Conservation (phyloP, 2,888 invertebrate genomes). For the Labia minor region DNA sequence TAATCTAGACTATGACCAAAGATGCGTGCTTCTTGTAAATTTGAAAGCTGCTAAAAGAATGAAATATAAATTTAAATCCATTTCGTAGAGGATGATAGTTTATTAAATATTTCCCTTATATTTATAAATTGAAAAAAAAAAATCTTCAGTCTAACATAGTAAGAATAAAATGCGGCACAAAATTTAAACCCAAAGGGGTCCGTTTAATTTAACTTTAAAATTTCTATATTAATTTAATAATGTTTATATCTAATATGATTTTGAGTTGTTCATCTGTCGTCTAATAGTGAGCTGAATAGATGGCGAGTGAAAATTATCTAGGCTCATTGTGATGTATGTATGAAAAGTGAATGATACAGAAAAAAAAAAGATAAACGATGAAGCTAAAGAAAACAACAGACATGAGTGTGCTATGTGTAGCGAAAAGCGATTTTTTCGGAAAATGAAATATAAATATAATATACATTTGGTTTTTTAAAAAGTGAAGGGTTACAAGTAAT, state of each 20-base stretch:
- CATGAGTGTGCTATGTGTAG: neutral
- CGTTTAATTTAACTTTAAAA: neutral
- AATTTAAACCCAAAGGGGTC: neutral
- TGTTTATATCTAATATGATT: neutral
- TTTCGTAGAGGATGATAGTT: neutral
- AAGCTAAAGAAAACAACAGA: constrained; percentile 14
- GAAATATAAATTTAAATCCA: neutral
- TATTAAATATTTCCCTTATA: no score
- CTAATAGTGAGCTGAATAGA: neutral
- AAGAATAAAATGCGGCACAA: neutral
- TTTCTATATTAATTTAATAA: neutral
- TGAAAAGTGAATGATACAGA: neutral
- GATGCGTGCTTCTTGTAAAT: neutral
- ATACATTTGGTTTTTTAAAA: no score
- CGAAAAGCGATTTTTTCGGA: neutral
- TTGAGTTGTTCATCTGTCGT: constrained; percentile 24
- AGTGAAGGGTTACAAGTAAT: no score
- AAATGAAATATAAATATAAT: neutral
- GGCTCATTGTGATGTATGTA: neutral
- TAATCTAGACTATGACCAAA: neutral
- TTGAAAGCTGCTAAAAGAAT: neutral
- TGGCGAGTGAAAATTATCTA: neutral
- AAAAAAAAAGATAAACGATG: neutral
- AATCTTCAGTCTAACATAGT: neutral
- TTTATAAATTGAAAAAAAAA: neutral